Base-by-base conservation (phyloP, 2,888 invertebrate species). In the Tipula unca region DNA sequence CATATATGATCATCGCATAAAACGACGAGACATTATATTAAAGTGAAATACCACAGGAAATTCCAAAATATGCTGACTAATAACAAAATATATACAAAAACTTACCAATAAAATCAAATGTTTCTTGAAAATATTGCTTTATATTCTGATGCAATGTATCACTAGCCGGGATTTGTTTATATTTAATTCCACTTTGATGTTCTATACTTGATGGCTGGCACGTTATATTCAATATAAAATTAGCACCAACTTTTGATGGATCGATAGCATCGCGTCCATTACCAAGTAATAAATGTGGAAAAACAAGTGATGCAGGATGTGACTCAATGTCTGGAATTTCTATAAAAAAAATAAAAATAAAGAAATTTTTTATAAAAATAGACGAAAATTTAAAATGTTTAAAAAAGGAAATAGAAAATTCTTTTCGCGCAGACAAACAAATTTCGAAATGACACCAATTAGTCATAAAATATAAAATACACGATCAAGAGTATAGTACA, bases 111-210 rank as follows among this genome's bases (percentile, higher is more conserved):
- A 96, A 96, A 89, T 95, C 94, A 90, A 94, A 95, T 88, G 96
- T 95, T 90, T 96, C 95, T 89, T 96, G 95, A 92, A 96, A 96
- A 92, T 96, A 96, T 92, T 96, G 96, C 89, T 95, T 95, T 87
- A 96, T 94, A 92, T 96, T 96, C 90, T 96, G 96, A 89, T 95
- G 95, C 85, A 95, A 95, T 87, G 95, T 95, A 92, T 96, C 96
- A 87, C 94, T 93, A 88, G 96, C 96, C 86, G 96, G 96, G 90
- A 96, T 94, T 89, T 95, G 94, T 90, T 95, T 94, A 90, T 95
- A 95, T 88, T 91, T 90, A 83, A 88, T 87, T 87, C 92, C 92
- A 90, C 95, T 93, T 90, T 94, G 94, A 90, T 94, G 94, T 86
- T 94, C 94, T 87, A 88, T 88, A 87, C 88, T 90, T 86, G 95